A percentile compares a stretch with the other conserved stretches of the same genome.
Evolutionary conservation across 2,888 invertebrate genomes (phyloP).

Genomic region (Ecliptopera silaceata): DNA sequence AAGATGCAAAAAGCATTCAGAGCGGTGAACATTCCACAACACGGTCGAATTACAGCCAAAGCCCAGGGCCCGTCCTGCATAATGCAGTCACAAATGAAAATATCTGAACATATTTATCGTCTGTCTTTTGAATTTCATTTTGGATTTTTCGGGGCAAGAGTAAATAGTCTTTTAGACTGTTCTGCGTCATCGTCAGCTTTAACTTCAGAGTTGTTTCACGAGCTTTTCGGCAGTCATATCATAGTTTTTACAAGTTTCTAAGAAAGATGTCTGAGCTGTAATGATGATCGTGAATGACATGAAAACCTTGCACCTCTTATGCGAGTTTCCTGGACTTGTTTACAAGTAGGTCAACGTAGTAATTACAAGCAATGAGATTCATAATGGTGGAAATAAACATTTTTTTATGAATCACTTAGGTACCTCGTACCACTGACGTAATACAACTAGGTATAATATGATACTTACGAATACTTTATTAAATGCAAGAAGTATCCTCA

Average conservation of each 20-base stretch:
- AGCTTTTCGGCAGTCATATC: too few relatives aligned
- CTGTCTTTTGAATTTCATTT: too few relatives aligned
- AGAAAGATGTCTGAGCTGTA: too few relatives aligned
- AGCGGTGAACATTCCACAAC: constrained; percentile 28
- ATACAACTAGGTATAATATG: not conserved
- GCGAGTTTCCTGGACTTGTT: constrained; percentile 6
- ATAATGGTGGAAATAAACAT: constrained; percentile 28
- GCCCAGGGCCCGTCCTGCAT: constrained; percentile 25
- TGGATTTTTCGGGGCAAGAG: too few relatives aligned
- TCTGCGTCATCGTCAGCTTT: too few relatives aligned
- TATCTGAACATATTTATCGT: too few relatives aligned
- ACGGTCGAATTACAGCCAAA: constrained; percentile 14
- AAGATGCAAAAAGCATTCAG: constrained; percentile 23
- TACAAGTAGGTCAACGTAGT: constrained; percentile 5
- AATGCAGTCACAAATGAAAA: constrained; percentile 20
- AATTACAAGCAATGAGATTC: constrained; percentile 26
- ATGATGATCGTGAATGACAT: constrained; percentile 1
- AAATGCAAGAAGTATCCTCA: too few relatives aligned
- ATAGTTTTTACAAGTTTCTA: too few relatives aligned
- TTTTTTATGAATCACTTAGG: constrained; percentile 26
- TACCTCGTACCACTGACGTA: constrained; percentile 24
- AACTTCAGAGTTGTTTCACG: too few relatives aligned
- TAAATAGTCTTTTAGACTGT: too few relatives aligned
- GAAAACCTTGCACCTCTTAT: not conserved
- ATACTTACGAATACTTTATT: constrained; percentile 11